These are phyloP conservation scores for Malacoctenus gilli DNA, from an alignment of 2,797 vertebrate genomes.

Conservation along the genomic window DNA sequence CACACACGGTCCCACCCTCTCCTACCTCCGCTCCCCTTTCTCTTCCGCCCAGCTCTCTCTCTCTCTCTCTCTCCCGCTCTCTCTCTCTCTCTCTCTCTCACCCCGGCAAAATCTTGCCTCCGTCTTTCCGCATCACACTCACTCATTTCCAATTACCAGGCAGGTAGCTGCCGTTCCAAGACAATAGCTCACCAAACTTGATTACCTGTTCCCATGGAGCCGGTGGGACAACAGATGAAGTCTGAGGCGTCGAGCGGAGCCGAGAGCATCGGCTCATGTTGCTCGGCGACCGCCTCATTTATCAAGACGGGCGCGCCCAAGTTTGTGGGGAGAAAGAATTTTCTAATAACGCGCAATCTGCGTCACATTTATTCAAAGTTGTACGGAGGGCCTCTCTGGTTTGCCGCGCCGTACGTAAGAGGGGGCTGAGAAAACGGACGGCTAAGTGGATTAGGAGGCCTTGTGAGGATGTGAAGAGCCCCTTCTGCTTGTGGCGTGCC, in stretches of 20 bases:
- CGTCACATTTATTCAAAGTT: conserved; percentile 25
- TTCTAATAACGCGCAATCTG: conserved; percentile 40
- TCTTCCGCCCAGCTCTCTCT: no score
- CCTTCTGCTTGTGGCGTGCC: not conserved
- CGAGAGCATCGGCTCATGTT: conserved; percentile 40
- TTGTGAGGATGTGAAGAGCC: not conserved
- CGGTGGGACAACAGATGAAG: conserved; percentile 67
- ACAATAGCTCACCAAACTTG: conserved; percentile 73
- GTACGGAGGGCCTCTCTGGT: conserved; percentile 11
- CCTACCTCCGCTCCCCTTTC: conserved; percentile 11
- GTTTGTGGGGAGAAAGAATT: conserved; percentile 15
- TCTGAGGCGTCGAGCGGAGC: conserved; percentile 52
- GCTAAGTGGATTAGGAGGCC: conserved; percentile 14
- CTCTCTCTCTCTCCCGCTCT: conserved; percentile 25
- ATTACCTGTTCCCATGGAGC: conserved; percentile 73
- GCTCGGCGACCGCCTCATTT: conserved; percentile 52
- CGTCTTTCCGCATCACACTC: conserved; percentile 68
- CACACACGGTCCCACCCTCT: conserved; percentile 40
- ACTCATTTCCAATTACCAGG: conserved; percentile 76
- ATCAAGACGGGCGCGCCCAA: conserved; percentile 22
- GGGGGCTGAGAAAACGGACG: not conserved
- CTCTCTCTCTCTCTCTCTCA: conserved; percentile 35
- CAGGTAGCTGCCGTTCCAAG: conserved; percentile 66
- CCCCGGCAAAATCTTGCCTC: conserved; percentile 32
- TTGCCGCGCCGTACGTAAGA: not conserved